These are phyloP conservation scores for Trichomycterus rosablanca DNA, from an alignment of 2,113 vertebrate species.

Conservation along the genomic window DNA sequence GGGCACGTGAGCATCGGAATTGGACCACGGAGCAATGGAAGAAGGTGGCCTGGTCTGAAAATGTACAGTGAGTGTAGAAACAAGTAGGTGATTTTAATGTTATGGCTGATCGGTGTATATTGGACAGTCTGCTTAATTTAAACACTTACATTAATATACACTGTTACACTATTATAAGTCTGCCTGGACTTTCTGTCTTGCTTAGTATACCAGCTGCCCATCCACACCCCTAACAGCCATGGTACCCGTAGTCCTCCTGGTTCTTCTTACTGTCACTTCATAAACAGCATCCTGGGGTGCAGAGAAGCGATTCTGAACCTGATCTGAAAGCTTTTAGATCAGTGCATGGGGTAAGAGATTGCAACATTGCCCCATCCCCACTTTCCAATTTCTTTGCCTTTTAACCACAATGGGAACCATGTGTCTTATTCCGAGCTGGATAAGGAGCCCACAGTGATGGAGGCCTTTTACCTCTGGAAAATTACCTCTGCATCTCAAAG, in stretches of 20 bases:
- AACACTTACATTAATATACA: too few species aligned
- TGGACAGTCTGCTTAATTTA: constrained; percentile 57
- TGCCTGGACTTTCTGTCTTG: constrained; percentile 24
- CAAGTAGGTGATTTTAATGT: too few species aligned
- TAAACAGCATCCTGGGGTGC: constrained; percentile 46
- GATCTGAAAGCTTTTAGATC: constrained; percentile 57
- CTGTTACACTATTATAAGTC: constrained; percentile 42
- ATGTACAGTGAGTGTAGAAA: too few species aligned
- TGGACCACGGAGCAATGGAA: too few species aligned
- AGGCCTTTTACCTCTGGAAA: constrained; percentile 62
- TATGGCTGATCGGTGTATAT: too few species aligned
- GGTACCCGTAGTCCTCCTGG: constrained; percentile 32
- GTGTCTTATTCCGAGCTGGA: constrained; percentile 59
- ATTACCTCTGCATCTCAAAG: constrained; percentile 56
- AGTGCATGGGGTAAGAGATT: constrained; percentile 63
- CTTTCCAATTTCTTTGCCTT: constrained; percentile 65
- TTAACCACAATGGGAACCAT: constrained; percentile 71
- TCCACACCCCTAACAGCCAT: constrained; percentile 17
- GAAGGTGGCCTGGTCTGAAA: too few species aligned
- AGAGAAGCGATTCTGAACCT: constrained; percentile 56
- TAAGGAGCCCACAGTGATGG: constrained; percentile 63
- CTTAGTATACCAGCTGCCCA: constrained; percentile 29
- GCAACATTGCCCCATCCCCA: constrained; percentile 36
- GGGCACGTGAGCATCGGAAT: too few species aligned
- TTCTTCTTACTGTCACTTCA: constrained; percentile 29